These are phyloP conservation scores for Cynopterus brachyotis DNA, from an alignment of 2,113 vertebrate genomes.

Conservation along the genomic window DNA sequence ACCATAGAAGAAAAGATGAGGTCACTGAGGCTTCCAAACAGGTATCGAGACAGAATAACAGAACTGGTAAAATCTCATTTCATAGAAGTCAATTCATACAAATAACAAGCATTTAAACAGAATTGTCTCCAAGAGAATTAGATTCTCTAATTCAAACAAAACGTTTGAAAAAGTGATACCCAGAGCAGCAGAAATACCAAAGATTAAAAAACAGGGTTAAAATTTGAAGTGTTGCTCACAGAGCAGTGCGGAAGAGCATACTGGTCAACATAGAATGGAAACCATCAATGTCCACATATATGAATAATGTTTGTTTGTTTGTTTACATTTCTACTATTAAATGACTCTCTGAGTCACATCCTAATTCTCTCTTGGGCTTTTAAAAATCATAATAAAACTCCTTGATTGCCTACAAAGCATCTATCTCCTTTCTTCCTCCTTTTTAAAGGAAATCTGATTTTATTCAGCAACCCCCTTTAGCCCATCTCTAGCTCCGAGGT, in stretches of 20 bases:
- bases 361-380: neutral
- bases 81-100: neutral
- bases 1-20: rapidly evolving
- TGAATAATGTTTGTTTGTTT: neutral
- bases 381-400: neutral
- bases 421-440: neutral
- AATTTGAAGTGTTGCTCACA: neutral
- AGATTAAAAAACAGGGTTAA: neutral
- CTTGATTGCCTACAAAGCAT: neutral
- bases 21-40: too few relatives aligned
- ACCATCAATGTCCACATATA: neutral
- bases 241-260: neutral
- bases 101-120: neutral
- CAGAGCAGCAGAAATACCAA: neutral
- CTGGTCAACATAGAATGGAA: neutral
- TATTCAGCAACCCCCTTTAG: neutral
- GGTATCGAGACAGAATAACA: neutral
- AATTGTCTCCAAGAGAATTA: neutral
- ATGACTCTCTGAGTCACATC: neutral
- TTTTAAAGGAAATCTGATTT: neutral
- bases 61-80: neutral
- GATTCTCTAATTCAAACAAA: neutral
- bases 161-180: neutral
- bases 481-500: neutral
- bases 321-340: neutral